Evolutionary conservation across 2,888 invertebrate species (phyloP), one percentile per base, ranked within the genome.

Genomic region (Lasioglossum leucozonium): DNA sequence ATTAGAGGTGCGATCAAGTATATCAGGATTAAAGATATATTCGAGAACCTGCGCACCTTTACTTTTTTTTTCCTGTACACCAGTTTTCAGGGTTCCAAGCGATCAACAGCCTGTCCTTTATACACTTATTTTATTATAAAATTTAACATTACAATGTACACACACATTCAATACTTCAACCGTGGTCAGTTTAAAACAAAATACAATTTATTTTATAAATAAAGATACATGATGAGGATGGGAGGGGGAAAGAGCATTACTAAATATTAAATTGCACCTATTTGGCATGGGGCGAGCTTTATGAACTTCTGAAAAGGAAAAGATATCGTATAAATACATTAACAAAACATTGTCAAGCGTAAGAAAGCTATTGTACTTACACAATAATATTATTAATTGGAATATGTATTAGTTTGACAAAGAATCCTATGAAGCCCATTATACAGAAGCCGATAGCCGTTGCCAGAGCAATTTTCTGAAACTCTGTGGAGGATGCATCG

Each of bases 341-440:
- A 11, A 95, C 96, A n/a, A 42, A 44, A 44, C 16, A 67, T 22
- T 4, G 18, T 4, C 0, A 0, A 37, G 4, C 8, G 1, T 18
- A 37, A n/a, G 13, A n/a, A 72, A 47, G 2, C 26, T 2, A 1
- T 16, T 72, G 96, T 95, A 98, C 98, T 95, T 98, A 98, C 94
- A 98, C 98, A 95, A 98, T 98, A 95, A 98, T 98, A 95, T 98
- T 98, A 96, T 99, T 99, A 96, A 99, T 99, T 90, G 99, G 99
- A 95, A 99, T 99, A 95, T 99, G 99, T 95, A 99, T 99, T 92
- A 99, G 96, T 96, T 99, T 99, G 58, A 99, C 99, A 93, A 99
- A 99, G 96, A 99, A 99, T 92, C 99, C 99, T 95, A 99, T 99
- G 96, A 99, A 99, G 81, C 99, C 99, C 99, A 99, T 99, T 95